Evolutionary conservation across 1,140 invertebrate species (phyloP).

Genomic region (Drosophila santomea): DNA sequence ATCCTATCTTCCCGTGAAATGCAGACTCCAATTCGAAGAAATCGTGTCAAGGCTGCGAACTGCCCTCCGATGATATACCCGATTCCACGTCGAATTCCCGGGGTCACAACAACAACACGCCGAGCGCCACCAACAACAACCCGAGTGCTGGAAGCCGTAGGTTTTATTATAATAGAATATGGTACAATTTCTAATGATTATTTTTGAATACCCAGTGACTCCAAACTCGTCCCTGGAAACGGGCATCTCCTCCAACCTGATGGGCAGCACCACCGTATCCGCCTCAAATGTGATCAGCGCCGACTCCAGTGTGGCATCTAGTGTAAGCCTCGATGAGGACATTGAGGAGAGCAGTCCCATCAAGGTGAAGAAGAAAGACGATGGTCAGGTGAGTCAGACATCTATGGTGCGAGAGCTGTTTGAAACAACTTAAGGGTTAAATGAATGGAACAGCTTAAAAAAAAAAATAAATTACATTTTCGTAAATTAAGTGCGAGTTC

Average conservation of each 20-base stretch:
- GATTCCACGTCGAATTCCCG: slow-evolving; percentile 88
- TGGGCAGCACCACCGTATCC: slow-evolving; percentile 78
- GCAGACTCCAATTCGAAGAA: slow-evolving; percentile 88
- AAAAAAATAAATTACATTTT: too few relatives aligned
- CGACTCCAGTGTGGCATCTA: slow-evolving; percentile 84
- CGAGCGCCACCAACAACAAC: slow-evolving; percentile 91
- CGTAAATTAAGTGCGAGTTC: too few relatives aligned
- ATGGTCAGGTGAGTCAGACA: slow-evolving; percentile 58
- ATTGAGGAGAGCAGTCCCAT: slow-evolving; percentile 79
- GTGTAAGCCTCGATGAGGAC: slow-evolving; percentile 83
- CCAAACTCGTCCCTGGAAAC: slow-evolving; percentile 83
- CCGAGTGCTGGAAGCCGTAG: slow-evolving; percentile 83
- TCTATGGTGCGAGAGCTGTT: too few relatives aligned
- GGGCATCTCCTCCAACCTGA: slow-evolving; percentile 79
- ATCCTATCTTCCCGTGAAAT: slow-evolving; percentile 50
- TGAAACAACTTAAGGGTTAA: too few relatives aligned
- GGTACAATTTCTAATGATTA: background rate
- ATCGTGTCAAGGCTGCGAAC: slow-evolving; percentile 95
- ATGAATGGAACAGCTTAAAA: too few relatives aligned
- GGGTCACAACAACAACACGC: slow-evolving; percentile 91
- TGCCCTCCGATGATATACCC: slow-evolving; percentile 90
- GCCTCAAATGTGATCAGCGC: slow-evolving; percentile 83
- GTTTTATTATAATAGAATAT: slow-evolving; percentile 4
- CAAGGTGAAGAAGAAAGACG: slow-evolving; percentile 84
- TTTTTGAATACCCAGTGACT: slow-evolving; percentile 54